A percentile compares a stretch with the other conserved stretches of the same genome.
Evolutionary conservation across 1,140 invertebrate species (phyloP).

Genomic region (Drosophila carrolli): DNA sequence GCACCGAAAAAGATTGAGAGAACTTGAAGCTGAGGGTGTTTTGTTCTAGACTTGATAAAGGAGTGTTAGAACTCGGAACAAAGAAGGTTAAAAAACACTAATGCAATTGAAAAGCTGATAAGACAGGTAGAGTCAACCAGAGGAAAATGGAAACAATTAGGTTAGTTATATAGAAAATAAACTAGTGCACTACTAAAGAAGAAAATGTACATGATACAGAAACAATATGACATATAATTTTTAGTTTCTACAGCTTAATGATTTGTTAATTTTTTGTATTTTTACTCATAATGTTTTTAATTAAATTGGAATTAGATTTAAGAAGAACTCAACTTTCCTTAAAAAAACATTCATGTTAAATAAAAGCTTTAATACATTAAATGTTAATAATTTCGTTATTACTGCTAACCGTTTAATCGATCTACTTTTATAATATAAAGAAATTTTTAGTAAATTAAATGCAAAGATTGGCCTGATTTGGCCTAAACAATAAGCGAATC

Average conservation of each 20-base stretch:
- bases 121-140: conserved; percentile 22
- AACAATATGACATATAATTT: too few relatives aligned
- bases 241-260: too few relatives aligned
- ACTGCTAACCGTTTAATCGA: not conserved
- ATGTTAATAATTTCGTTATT: not conserved
- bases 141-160: conserved; percentile 17
- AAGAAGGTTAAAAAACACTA: conserved; percentile 35
- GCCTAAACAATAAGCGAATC: conserved; percentile 19
- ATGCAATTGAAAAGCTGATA: conserved; percentile 37
- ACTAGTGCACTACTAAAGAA: not conserved
- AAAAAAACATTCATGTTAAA: too few relatives aligned
- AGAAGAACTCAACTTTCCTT: too few relatives aligned
- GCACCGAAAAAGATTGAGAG: conserved; percentile 13
- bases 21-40: conserved; percentile 20
- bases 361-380: too few relatives aligned
- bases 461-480: conserved; percentile 4
- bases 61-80: conserved; percentile 42
- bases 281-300: too few relatives aligned
- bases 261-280: too few relatives aligned
- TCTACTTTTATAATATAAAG: not conserved
- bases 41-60: conserved; percentile 28
- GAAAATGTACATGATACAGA: not conserved
- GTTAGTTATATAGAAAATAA: conserved; percentile 13
- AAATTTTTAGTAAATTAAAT: not conserved
- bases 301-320: too few relatives aligned